Evolutionary conservation across 2,888 invertebrate species (phyloP).

Genomic region (Euzetes globulus): DNA sequence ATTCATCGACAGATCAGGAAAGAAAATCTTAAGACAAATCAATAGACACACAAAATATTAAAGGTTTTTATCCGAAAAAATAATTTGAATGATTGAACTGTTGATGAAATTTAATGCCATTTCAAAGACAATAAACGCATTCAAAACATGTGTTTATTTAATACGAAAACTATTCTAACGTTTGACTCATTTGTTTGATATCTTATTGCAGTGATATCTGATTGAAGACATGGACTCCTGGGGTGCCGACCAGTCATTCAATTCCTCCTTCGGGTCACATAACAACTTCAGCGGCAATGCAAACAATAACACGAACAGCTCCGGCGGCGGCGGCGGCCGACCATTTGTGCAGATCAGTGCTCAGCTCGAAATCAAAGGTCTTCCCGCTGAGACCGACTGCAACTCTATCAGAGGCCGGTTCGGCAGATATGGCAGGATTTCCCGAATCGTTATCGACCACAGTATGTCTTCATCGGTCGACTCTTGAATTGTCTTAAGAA

Average conservation of each 20-base stretch:
- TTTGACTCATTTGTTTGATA: neutral
- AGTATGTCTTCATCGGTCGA: neutral
- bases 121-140: neutral
- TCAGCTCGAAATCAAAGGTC: neutral
- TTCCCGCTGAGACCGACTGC: neutral
- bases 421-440: neutral
- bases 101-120: neutral
- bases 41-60: neutral
- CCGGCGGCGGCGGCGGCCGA: neutral
- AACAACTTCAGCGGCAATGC: neutral
- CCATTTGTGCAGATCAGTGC: neutral
- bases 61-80: neutral
- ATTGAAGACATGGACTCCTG: neutral
- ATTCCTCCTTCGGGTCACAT: neutral
- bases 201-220: neutral
- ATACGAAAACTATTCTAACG: neutral
- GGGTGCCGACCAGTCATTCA: constrained; percentile 9
- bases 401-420: neutral
- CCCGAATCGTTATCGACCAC: neutral
- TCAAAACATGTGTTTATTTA: neutral
- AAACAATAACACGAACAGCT: neutral
- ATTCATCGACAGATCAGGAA: no score
- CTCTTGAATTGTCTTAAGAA: neutral
- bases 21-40: neutral
- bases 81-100: no score